A percentile compares a stretch with the other conserved stretches of the same genome.
Evolutionary conservation across 2,113 vertebrate species (phyloP).

Genomic region (Malurus elegans): DNA sequence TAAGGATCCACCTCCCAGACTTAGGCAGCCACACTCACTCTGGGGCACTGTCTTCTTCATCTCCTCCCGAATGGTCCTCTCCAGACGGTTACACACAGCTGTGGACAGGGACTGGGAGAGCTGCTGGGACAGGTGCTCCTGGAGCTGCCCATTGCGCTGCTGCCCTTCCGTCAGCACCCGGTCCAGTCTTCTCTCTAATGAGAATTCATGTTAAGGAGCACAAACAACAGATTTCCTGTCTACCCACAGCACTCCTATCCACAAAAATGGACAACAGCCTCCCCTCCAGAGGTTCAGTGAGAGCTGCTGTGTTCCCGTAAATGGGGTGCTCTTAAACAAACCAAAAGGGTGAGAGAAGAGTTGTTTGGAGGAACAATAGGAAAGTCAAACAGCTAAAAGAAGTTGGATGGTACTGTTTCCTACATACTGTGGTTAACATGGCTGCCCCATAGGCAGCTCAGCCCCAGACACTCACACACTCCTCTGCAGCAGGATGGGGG

Average conservation of each 20-base stretch:
- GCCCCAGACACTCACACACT: not conserved
- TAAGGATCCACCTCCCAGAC: not conserved
- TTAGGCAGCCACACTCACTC: conserved; percentile 76
- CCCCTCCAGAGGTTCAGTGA: not conserved
- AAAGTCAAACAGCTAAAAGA: not conserved
- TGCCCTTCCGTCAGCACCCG: conserved; percentile 83
- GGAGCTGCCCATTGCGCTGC: conserved; percentile 85
- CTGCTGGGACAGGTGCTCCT: conserved; percentile 91
- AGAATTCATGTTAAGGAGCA: conserved; percentile 72
- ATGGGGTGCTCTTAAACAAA: not conserved
- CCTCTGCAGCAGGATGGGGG: not conserved
- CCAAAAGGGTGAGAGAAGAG: not conserved
- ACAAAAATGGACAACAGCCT: not conserved
- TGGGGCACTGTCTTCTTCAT: conserved; percentile 93
- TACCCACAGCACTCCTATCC: not conserved
- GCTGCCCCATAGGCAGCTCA: not conserved
- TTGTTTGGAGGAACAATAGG: not conserved
- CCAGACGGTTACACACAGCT: conserved; percentile 83
- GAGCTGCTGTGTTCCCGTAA: not conserved
- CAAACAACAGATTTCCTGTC: not conserved
- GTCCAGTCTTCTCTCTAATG: conserved; percentile 85
- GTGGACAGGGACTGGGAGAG: conserved; percentile 85
- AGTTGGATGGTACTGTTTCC: not conserved
- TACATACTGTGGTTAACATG: not conserved
- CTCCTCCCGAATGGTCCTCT: conserved; percentile 92